Evolutionary conservation across 2,797 vertebrate genomes (phyloP), one percentile per base, ranked within the genome.

Genomic region (Spinibarbus caldwelli): DNA sequence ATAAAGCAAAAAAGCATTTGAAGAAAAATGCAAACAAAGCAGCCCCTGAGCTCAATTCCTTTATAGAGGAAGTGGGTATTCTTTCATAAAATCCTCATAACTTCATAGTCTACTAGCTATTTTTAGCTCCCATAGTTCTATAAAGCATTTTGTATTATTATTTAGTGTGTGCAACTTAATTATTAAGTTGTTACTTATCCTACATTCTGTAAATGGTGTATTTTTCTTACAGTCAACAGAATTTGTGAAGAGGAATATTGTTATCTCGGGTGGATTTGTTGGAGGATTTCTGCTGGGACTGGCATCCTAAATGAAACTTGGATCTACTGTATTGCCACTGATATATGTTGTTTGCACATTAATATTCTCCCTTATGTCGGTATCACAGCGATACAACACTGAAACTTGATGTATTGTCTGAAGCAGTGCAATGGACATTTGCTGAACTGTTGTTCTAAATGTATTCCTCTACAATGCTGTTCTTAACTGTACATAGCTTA

Each of bases 221-320:
- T 86, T 26, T 64, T 8, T 80, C 93, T 85, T 93, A 34, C 94
- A 99, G 98, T 96, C 97, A 84, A 96, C 96, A 93, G 96, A 96
- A 90, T 99, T 99, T 92, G 95, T 98, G 93, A 98, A 99, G 92
- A 97, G 98, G 90, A 99, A 99, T 93, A 97, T 99, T 7, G 96
- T 98, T 36, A 95, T 99, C 86, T 97, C 98, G n/a, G 95, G 97
- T 85, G 97, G 97, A 77, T 99, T 99, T 93, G 92, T 98, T 29
- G 98, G 98, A 93, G 98, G 98, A 80, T 99, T 99, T 94, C 95
- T 99, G 93, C 92, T 99, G 23, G 98, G 98, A 85, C 93, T 99
- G 91, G 97, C 96, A 0, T 99, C 97, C 2, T 99, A 96, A 95
- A 82, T 81, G 52, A 10, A 72, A 67, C 23, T 23, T 71, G 85